Percentiles rank a stretch among this genome's conserved stretches.
These are phyloP conservation scores for Clarias batrachus DNA, from an alignment of 2,113 vertebrate species.

Conservation along the genomic window DNA sequence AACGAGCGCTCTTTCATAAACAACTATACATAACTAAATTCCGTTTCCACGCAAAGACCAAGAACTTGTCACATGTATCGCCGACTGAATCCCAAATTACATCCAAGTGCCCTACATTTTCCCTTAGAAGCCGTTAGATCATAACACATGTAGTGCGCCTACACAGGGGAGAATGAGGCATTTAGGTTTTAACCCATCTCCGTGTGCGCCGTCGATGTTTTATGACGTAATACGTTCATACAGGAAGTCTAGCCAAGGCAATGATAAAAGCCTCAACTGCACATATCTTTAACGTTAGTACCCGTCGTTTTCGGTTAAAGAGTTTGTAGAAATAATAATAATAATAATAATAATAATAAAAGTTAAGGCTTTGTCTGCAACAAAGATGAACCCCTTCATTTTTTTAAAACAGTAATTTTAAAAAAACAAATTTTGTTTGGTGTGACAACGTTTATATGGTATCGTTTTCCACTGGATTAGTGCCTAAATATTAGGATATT, in stretches of 20 bases:
- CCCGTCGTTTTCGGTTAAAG: not conserved
- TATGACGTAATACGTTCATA: not conserved
- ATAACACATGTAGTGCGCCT: not conserved
- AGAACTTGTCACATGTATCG: not conserved
- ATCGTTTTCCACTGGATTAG: too few species aligned
- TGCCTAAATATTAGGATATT: too few species aligned
- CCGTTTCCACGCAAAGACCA: not conserved
- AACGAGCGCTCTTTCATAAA: not conserved
- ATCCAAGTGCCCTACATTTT: not conserved
- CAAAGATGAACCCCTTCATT: too few species aligned
- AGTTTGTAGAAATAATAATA: not conserved
- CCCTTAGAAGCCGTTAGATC: not conserved
- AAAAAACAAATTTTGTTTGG: too few species aligned
- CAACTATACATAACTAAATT: not conserved
- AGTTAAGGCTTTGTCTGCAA: too few species aligned
- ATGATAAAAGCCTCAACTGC: conserved; percentile 8
- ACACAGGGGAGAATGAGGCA: too few species aligned
- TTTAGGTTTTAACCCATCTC: not conserved
- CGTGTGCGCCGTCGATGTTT: not conserved
- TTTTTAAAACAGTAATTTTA: too few species aligned
- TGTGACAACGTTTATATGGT: too few species aligned
- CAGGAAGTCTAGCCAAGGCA: not conserved
- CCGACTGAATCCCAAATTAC: not conserved
- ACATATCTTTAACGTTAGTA: too few species aligned
- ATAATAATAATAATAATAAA: not conserved